Evolutionary conservation across 2,888 invertebrate species (phyloP).

Genomic region (Tenthredo notha): DNA sequence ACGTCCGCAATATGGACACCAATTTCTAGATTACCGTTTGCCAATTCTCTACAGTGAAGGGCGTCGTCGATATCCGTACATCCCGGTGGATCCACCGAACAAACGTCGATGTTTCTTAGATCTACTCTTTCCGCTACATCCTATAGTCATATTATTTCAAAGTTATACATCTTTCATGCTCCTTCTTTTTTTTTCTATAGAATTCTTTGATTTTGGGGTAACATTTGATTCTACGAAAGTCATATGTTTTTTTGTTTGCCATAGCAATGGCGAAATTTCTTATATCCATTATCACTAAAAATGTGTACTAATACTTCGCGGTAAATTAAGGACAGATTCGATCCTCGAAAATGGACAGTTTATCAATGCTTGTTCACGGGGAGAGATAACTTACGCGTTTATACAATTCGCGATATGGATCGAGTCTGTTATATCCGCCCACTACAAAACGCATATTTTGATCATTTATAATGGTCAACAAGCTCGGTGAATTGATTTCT

Average conservation of each 20-base stretch:
- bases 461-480: conserved; percentile 62
- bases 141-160: conserved; percentile 74
- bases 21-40: conserved; percentile 88
- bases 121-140: conserved; percentile 90
- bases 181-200: neutral
- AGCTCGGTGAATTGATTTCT: conserved; percentile 39
- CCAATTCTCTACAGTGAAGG: conserved; percentile 90
- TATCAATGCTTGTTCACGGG: neutral
- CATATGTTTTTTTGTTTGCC: conserved; percentile 54
- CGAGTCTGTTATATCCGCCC: conserved; percentile 43
- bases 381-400: neutral
- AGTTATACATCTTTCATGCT: neutral
- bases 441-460: conserved; percentile 57
- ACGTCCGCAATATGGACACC: conserved; percentile 99
- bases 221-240: conserved; percentile 9
- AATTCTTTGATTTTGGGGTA: neutral
- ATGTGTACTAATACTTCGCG: neutral
- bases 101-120: conserved; percentile 91
- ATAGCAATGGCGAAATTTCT: conserved; percentile 54
- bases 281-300: neutral
- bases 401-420: conserved; percentile 54
- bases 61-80: conserved; percentile 99
- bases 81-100: conserved; percentile 98
- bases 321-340: neutral
- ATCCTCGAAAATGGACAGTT: conserved; percentile 26